Base-by-base conservation (phyloP, 2,888 invertebrate genomes). In the Nemoura dubitans region DNA sequence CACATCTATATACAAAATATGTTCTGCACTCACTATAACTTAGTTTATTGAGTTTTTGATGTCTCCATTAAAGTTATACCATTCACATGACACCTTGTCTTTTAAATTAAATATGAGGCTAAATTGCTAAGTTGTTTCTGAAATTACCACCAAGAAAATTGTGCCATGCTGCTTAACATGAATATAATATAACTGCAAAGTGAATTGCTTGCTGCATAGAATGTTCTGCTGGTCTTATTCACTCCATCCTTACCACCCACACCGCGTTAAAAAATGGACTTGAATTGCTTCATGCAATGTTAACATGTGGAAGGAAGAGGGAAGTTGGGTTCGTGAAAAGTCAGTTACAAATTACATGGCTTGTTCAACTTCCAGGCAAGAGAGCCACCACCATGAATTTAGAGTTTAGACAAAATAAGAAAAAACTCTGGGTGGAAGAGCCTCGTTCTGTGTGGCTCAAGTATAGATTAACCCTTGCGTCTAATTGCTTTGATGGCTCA, bases 81-180 rank as follows among this genome's bases (percentile, higher is more conserved):
- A 27, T 78, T 28, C 78, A 78, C 28, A 28, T 78, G 78, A 78
- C 78, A 78, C 26, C 78, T 78, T 78, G 78, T 78, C 78, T 78
- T 28, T 78, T 78, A 78, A 78, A 78, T 78, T 25, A 26, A 78
- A 26, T 21, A 78, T 78, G 28, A 78, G 27, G 28, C 16, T 2
- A 78, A 28, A 78, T 78, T 25, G 78, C 78, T 27, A 78, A 78
- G 78, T 78, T 78, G 27, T 78, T 78, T 14, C 28, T 59, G 59
- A 59, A 59, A 59, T 59, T 59, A 59, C 59, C 59, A 21, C 6
- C 59, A 21, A 59, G 59, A 28, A 78, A 78, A 78, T 26, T 26
- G 78, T 78, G 78, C 78, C 28, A 28, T n/a, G 78, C 27, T 78
- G 28, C 78, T 78, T 78, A 78, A 78, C 78, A 78, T 78, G 78